Conservation (phyloP, 2,113 vertebrate genomes). For the Microcebus jonahi region DNA sequence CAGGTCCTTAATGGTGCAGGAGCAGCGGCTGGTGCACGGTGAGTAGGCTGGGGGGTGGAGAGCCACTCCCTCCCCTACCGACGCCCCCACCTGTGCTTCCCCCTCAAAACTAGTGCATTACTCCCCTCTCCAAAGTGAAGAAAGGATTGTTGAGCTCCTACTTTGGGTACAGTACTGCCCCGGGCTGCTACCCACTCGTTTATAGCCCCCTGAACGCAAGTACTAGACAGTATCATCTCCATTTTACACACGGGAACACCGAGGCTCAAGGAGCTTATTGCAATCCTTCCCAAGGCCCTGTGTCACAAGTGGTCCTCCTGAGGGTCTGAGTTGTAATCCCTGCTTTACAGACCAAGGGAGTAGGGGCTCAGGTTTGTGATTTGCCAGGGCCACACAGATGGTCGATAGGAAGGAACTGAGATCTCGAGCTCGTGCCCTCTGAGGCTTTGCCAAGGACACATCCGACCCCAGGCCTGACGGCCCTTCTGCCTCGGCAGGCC, state of each 20-base stretch:
- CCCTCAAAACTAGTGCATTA: background rate
- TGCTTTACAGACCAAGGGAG: background rate
- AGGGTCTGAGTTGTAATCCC: background rate
- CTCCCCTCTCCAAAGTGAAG: background rate
- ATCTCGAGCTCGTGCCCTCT: background rate
- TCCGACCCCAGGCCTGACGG: background rate
- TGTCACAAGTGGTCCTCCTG: background rate
- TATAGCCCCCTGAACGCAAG: background rate
- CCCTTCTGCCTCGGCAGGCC: constrained; percentile 82
- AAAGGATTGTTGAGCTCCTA: background rate
- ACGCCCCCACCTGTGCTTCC: background rate
- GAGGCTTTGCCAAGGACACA: background rate
- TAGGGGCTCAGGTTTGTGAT: background rate
- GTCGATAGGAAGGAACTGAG: background rate
- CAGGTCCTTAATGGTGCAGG: constrained; percentile 95
- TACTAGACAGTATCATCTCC: background rate
- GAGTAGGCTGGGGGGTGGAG: constrained; percentile 45
- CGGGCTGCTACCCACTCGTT: background rate
- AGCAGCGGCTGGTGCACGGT: constrained; percentile 95
- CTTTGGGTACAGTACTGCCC: background rate
- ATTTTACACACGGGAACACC: background rate
- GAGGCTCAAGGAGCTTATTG: background rate
- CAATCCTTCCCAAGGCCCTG: background rate
- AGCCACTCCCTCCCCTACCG: background rate
- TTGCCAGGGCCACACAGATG: background rate